These are phyloP conservation scores for Tethya wilhelma DNA, from an alignment of 37 sponge, comb jelly and placozoan genomes.

Conservation along the genomic window DNA sequence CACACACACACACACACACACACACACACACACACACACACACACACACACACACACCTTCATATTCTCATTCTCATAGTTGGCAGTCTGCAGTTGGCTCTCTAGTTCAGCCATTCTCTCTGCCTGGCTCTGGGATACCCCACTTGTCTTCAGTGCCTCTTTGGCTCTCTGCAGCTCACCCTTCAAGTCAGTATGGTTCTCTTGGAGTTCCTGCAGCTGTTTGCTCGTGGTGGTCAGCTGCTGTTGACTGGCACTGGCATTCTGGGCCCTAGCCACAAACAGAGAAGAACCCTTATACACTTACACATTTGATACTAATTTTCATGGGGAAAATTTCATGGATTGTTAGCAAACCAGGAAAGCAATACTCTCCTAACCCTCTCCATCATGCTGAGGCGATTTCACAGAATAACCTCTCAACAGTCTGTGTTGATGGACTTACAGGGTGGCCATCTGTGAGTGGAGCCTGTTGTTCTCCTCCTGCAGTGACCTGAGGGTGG, in stretches of 20 bases:
- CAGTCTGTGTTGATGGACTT: not conserved
- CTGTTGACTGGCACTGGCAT: not conserved
- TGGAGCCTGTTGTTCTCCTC: not conserved
- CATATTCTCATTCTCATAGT: not conserved
- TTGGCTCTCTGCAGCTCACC: not conserved
- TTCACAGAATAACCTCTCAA: too few relatives aligned
- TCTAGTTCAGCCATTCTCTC: slow-evolving; percentile 23
- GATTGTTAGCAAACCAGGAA: too few relatives aligned
- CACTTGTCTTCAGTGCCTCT: slow-evolving; percentile 5
- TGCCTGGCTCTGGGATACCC: not conserved
- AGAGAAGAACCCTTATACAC: too few relatives aligned
- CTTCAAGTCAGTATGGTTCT: slow-evolving; percentile 14
- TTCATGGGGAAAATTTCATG: too few relatives aligned
- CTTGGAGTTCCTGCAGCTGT: not conserved
- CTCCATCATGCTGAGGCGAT: too few relatives aligned
- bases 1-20: not conserved
- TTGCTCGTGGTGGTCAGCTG: slow-evolving; percentile 2
- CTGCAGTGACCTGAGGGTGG: too few relatives aligned
- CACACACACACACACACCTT: slow-evolving; percentile 25
- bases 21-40: not conserved
- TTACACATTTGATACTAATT: too few relatives aligned
- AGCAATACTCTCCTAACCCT: too few relatives aligned
- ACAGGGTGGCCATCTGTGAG: not conserved
- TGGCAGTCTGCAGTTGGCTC: not conserved
- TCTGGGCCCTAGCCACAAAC: too few relatives aligned